Percentiles rank a stretch among this genome's conserved stretches.
Evolutionary conservation across 2,113 vertebrate species (phyloP).

Genomic region (Morone chrysops): DNA sequence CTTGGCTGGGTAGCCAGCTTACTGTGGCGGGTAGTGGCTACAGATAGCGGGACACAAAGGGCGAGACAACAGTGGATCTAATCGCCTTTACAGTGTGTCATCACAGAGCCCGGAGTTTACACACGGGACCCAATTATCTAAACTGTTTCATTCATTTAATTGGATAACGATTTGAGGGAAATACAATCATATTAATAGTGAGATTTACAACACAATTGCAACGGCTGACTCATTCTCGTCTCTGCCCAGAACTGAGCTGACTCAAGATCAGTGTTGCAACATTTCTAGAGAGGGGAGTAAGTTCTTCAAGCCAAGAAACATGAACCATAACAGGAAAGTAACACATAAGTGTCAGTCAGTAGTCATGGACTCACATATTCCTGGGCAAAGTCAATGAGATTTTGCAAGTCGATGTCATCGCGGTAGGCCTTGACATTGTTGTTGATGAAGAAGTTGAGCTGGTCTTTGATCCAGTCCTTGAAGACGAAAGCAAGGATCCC

Average conservation of each 20-base stretch:
- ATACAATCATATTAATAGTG: conserved; percentile 21
- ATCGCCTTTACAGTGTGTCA: conserved; percentile 37
- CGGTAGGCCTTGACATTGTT: conserved; percentile 94
- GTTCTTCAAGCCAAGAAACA: not conserved
- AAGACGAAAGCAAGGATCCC: conserved; percentile 94
- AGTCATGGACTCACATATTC: conserved; percentile 88
- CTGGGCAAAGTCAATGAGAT: conserved; percentile 95
- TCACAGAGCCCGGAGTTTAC: conserved; percentile 44
- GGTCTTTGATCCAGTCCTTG: conserved; percentile 96
- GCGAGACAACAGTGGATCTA: conserved; percentile 38
- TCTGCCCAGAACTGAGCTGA: conserved; percentile 15
- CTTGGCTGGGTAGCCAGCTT: conserved; percentile 30
- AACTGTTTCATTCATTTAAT: conserved; percentile 56
- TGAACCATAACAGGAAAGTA: not conserved
- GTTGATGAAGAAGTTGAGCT: conserved; percentile 95
- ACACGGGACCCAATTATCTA: conserved; percentile 58
- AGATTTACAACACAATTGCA: conserved; percentile 25
- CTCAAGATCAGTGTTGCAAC: not conserved
- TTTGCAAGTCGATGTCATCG: conserved; percentile 94
- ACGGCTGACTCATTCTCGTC: conserved; percentile 14
- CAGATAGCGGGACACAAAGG: conserved; percentile 42
- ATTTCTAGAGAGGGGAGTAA: conserved; percentile 11
- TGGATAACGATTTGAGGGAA: conserved; percentile 59
- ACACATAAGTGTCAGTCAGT: not conserved
- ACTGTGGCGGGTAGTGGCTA: conserved; percentile 15